phyloP scores from a whole-genome alignment of 2,797 vertebrate genomes.

The Coluber constrictor region DNA sequence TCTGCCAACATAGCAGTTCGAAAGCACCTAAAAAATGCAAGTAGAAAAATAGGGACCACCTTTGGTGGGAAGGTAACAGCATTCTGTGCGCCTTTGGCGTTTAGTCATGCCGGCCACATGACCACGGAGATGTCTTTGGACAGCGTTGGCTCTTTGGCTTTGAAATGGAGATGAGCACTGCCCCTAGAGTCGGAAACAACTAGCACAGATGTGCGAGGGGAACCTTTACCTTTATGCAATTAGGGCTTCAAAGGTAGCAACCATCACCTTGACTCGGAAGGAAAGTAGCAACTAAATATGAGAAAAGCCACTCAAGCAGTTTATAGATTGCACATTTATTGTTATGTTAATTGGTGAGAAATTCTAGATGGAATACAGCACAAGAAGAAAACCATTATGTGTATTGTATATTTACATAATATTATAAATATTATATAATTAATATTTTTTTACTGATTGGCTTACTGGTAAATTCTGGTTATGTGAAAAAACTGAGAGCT shows the following conservation, averaged over 20 bases:
- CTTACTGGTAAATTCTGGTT: neutral
- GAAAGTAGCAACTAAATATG: neutral
- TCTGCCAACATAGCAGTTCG: no score
- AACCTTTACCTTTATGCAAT: neutral
- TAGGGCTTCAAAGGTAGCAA: neutral
- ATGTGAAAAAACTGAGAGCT: conserved; percentile 14
- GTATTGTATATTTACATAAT: no score
- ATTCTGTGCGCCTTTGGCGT: no score
- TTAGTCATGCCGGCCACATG: no score
- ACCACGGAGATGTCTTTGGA: no score
- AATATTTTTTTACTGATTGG: neutral
- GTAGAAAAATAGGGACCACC: no score
- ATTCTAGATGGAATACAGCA: neutral
- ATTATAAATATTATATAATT: neutral
- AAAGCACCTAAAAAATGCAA: no score
- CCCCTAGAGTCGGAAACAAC: no score
- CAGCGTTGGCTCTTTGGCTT: no score
- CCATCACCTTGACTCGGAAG: neutral
- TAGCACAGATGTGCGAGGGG: no score
- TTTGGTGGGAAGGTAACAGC: no score
- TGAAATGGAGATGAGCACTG: no score
- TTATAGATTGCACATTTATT: neutral
- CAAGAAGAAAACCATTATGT: neutral
- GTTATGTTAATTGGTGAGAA: conserved; percentile 36
- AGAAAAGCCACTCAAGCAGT: neutral